Evolutionary conservation across 2,888 invertebrate species (phyloP).

Genomic region (Pristionchus maxplancki): DNA sequence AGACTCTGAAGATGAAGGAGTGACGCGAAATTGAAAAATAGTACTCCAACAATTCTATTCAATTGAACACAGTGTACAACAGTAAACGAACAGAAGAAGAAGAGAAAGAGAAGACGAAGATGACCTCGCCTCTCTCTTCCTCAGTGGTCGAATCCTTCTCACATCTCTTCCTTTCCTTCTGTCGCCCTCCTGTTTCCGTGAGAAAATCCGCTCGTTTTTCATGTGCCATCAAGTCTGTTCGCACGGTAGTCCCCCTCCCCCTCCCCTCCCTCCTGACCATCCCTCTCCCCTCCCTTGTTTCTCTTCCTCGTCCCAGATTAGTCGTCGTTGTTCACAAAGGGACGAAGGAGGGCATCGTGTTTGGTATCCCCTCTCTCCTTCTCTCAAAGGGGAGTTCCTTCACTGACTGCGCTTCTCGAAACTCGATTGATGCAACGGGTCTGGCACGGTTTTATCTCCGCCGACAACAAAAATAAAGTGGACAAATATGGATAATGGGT

Average conservation of each 20-base stretch:
- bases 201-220: slow-evolving; percentile 27
- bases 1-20: background rate
- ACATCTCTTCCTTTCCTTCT: background rate
- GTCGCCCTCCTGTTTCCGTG: slow-evolving; percentile 14
- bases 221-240: background rate
- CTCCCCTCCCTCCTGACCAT: background rate
- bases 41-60: too few species aligned
- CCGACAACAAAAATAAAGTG: slow-evolving; percentile 24
- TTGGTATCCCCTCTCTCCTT: background rate
- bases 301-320: background rate
- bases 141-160: background rate
- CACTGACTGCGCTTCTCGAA: background rate
- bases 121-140: background rate
- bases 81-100: background rate
- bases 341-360: background rate
- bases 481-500: background rate
- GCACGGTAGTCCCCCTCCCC: background rate
- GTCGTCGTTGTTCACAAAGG: background rate
- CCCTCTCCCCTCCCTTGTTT: background rate
- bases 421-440: slow-evolving; percentile 20
- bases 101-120: background rate
- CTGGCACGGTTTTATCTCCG: slow-evolving; percentile 28
- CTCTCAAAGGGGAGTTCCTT: background rate
- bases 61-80: too few species aligned
- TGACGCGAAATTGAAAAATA: too few species aligned